A percentile compares a stretch with the other conserved stretches of the same genome.
Evolutionary conservation across 2,113 vertebrate genomes (phyloP).

Genomic region (Sphyrna mokarran): DNA sequence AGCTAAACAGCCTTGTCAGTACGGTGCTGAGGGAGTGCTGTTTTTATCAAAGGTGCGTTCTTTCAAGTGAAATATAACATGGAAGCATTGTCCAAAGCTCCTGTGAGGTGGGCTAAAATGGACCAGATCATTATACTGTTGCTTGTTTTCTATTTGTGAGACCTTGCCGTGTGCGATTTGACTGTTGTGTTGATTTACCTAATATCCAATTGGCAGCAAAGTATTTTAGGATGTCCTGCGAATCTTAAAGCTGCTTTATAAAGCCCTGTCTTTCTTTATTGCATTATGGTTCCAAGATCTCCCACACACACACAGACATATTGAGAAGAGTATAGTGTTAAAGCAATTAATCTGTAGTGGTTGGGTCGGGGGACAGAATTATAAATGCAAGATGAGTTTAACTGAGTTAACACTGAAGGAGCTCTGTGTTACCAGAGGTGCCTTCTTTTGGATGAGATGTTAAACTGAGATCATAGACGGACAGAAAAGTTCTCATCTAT

Average conservation of each 20-base stretch:
- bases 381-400: background rate
- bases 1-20: background rate
- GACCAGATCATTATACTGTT: background rate
- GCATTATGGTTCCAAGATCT: background rate
- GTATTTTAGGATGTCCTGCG: background rate
- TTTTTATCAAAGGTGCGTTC: background rate
- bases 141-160: background rate
- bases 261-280: background rate
- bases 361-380: background rate
- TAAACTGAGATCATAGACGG: background rate
- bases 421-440: background rate
- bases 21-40: background rate
- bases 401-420: background rate
- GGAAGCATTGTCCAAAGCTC: background rate
- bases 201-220: background rate
- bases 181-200: background rate
- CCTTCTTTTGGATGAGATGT: too few species aligned
- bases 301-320: background rate
- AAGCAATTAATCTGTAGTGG: background rate
- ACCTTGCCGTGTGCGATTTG: background rate
- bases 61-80: background rate
- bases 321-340: background rate
- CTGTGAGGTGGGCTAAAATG: background rate
- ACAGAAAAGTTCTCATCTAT: background rate
- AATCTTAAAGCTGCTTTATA: background rate